Evolutionary conservation across 2,888 invertebrate species (phyloP).

Genomic region (Panzeria rudis): DNA sequence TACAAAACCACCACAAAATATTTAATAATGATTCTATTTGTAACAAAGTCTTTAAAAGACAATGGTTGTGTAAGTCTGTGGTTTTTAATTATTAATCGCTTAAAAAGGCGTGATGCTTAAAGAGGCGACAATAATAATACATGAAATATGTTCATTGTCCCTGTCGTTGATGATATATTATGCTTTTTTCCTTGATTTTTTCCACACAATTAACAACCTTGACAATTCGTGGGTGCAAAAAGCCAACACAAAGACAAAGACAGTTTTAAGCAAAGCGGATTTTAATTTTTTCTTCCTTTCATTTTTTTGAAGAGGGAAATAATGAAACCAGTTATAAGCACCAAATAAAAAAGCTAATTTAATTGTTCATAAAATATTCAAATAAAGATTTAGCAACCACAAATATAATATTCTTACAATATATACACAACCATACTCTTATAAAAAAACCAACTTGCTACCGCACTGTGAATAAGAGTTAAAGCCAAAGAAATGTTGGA

Average conservation of each 20-base stretch:
- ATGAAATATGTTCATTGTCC: neutral
- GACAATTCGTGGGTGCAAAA: neutral
- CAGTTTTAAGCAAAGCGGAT: neutral
- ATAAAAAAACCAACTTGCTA: neutral
- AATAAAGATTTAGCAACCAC: conserved; percentile 41
- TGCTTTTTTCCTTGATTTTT: neutral
- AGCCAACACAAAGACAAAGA: neutral
- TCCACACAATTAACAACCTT: neutral
- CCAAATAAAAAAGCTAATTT: conserved; percentile 29
- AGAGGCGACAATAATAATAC: neutral
- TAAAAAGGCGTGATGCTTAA: neutral
- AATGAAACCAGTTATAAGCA: neutral
- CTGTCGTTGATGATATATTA: neutral
- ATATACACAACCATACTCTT: neutral
- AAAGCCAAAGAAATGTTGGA: neutral
- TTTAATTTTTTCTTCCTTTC: neutral
- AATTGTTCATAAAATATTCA: conserved; percentile 58
- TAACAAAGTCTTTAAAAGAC: too few species aligned
- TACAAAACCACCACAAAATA: too few species aligned
- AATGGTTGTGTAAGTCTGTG: too few species aligned
- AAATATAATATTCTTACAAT: neutral
- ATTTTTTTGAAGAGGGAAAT: neutral
- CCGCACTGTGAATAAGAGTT: neutral
- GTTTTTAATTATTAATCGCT: neutral
- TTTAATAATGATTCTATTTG: too few species aligned